Conservation (phyloP, 2,888 invertebrate species). For the Pardosa pseudoannulata region DNA sequence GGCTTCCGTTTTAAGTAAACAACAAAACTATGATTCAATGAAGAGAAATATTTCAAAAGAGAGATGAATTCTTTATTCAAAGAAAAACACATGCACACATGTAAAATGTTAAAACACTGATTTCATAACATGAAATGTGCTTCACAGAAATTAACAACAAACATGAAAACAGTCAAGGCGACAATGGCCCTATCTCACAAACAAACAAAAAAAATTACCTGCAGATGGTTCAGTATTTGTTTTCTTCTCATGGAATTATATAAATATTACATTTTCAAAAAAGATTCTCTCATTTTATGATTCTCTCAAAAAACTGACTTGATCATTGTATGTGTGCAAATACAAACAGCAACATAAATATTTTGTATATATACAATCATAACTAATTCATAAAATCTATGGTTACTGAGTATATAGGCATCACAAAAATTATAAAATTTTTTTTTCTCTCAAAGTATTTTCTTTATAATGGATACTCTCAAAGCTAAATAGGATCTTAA, state of each 20-base stretch:
- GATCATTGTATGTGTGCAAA: background rate
- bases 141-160: background rate
- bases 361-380: background rate
- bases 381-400: conserved; percentile 9
- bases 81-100: conserved; percentile 52
- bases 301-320: conserved; percentile 58
- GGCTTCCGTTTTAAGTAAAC: too few species aligned
- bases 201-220: background rate
- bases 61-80: conserved; percentile 57
- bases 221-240: background rate
- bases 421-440: background rate
- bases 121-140: background rate
- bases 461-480: background rate
- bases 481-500: background rate
- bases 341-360: background rate
- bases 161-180: background rate
- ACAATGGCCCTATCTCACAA: background rate
- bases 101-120: conserved; percentile 67
- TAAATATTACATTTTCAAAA: conserved; percentile 31
- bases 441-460: background rate
- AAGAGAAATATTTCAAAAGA: conserved; percentile 30
- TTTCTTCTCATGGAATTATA: background rate
- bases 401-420: background rate
- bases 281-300: conserved; percentile 45
- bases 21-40: background rate